phyloP scores from a whole-genome alignment of 2,888 invertebrate species.

The Scaptomyza cyrtandrae region DNA sequence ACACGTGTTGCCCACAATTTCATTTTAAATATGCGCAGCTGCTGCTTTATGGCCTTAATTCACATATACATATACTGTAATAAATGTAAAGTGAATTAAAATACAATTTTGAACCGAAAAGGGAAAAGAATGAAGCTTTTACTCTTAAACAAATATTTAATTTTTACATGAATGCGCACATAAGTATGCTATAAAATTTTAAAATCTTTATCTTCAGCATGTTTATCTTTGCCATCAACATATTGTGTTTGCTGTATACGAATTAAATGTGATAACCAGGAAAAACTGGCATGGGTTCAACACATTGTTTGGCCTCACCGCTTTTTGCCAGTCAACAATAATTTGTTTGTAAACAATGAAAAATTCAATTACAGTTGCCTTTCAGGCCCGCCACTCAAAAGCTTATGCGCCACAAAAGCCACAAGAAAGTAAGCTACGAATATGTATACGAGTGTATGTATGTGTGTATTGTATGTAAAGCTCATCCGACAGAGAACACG shows the following conservation, averaged over 20 bases:
- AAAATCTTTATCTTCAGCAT: not conserved
- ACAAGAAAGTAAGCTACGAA: conserved; percentile 51
- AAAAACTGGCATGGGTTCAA: conserved; percentile 22
- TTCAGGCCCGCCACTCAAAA: conserved; percentile 40
- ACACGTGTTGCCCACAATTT: conserved; percentile 30
- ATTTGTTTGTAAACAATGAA: conserved; percentile 72
- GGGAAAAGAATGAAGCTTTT: no score
- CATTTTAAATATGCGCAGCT: conserved; percentile 35
- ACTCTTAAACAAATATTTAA: not conserved
- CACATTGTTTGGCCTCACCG: conserved; percentile 42
- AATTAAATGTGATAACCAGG: conserved; percentile 51
- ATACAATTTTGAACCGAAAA: not conserved
- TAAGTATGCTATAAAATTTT: not conserved
- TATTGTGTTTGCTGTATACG: conserved; percentile 8
- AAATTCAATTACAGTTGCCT: conserved; percentile 71
- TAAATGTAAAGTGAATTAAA: conserved; percentile 31
- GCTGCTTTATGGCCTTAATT: conserved; percentile 21
- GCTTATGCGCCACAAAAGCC: conserved; percentile 60
- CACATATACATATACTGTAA: conserved; percentile 23
- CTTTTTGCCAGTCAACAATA: conserved; percentile 64
- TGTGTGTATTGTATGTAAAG: conserved; percentile 17
- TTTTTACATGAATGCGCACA: not conserved
- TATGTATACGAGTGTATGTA: conserved; percentile 9
- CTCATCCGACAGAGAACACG: conserved; percentile 25
- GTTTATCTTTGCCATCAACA: not conserved